Percentiles rank a stretch among this genome's conserved stretches.
These are phyloP conservation scores for Squalus acanthias DNA, from an alignment of 2,797 vertebrate genomes.

Conservation along the genomic window DNA sequence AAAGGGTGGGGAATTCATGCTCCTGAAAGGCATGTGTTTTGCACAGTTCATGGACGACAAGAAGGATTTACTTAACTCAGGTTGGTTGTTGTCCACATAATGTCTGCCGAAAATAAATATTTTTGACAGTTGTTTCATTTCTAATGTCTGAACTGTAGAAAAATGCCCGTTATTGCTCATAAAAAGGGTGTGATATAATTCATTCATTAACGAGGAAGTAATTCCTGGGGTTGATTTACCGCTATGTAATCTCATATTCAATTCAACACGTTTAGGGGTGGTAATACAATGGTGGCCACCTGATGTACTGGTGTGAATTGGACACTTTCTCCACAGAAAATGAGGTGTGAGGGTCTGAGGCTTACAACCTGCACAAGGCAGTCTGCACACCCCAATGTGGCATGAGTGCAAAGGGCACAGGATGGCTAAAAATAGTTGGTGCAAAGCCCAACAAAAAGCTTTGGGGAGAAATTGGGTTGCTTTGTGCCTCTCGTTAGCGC, in stretches of 20 bases:
- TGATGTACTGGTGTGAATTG: background rate
- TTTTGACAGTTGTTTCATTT: background rate
- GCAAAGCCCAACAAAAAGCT: background rate
- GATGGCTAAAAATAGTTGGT: background rate
- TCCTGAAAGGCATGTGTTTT: background rate
- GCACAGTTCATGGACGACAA: background rate
- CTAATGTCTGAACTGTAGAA: background rate
- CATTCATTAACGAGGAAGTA: background rate
- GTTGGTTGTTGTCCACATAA: background rate
- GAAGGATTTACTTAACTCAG: background rate
- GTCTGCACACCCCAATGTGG: background rate
- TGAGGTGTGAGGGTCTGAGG: background rate
- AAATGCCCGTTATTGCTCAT: background rate
- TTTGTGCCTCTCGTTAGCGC: too few relatives aligned
- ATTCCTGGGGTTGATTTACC: background rate
- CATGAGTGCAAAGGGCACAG: background rate
- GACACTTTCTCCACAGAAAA: background rate
- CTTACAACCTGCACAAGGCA: background rate
- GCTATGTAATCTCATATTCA: background rate
- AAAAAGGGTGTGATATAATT: background rate
- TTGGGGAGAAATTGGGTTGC: too few relatives aligned
- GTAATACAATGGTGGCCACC: background rate
- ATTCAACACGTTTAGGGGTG: background rate
- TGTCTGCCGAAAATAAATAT: background rate
- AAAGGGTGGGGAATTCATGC: background rate